These are phyloP conservation scores for Zaprionus nigranus DNA, from an alignment of 1,140 invertebrate genomes.

Conservation along the genomic window DNA sequence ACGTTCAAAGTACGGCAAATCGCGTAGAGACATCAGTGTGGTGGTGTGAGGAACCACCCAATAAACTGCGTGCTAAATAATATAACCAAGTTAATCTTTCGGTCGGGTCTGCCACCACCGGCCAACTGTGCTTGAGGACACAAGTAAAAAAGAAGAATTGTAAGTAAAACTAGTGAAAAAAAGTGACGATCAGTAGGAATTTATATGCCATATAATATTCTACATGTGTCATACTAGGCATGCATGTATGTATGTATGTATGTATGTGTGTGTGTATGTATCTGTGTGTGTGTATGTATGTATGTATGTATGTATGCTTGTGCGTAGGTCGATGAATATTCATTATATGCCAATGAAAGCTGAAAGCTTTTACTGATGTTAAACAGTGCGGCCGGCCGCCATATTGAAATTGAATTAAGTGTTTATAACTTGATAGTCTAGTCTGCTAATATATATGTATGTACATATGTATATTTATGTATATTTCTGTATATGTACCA, in stretches of 20 bases:
- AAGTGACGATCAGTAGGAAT: not conserved
- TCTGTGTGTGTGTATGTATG: slow-evolving; percentile 7
- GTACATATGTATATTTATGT: not conserved
- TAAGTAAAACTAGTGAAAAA: slow-evolving; percentile 51
- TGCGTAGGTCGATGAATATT: slow-evolving; percentile 1
- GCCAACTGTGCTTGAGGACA: slow-evolving; percentile 67
- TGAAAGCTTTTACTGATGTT: slow-evolving; percentile 33
- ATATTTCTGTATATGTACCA: not conserved
- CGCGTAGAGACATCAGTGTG: slow-evolving; percentile 46
- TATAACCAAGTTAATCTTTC: slow-evolving; percentile 47
- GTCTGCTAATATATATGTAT: not conserved
- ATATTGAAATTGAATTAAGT: slow-evolving; percentile 61
- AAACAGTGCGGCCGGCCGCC: slow-evolving; percentile 38
- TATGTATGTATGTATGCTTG: slow-evolving; percentile 6
- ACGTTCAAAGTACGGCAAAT: slow-evolving; percentile 47
- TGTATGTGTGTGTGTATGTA: slow-evolving; percentile 16
- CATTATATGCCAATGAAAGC: slow-evolving; percentile 25
- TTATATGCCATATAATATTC: not conserved
- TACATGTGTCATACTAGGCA: slow-evolving; percentile 1
- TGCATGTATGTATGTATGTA: slow-evolving; percentile 2
- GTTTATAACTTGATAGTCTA: not conserved
- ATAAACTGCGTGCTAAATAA: slow-evolving; percentile 58
- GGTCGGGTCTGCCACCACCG: slow-evolving; percentile 66
- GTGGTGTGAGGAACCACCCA: slow-evolving; percentile 73
- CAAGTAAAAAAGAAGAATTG: slow-evolving; percentile 43